These are phyloP conservation scores for Brachionus plicatilis DNA, from an alignment of 1,140 invertebrate genomes.

Conservation along the genomic window DNA sequence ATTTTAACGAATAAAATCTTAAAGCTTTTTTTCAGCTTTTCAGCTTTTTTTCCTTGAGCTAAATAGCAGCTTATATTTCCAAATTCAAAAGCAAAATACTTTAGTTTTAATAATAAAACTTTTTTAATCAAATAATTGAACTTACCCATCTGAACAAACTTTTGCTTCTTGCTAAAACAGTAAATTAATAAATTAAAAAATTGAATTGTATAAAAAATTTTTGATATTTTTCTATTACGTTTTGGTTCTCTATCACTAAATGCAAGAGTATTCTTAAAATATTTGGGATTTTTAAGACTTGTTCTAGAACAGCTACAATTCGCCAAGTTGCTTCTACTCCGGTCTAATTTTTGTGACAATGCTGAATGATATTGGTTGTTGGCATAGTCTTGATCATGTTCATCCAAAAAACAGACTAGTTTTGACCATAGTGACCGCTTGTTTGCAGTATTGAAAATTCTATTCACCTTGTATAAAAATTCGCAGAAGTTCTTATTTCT, in stretches of 20 bases:
- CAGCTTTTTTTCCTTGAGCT: no score
- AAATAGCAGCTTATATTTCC: no score
- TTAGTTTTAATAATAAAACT: no score
- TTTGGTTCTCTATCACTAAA: neutral
- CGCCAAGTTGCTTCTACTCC: neutral
- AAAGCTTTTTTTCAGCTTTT: no score
- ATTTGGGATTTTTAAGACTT: neutral
- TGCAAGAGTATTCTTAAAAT: neutral
- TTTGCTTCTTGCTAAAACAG: neutral
- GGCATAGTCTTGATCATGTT: neutral
- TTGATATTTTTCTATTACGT: neutral
- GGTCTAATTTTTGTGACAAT: neutral
- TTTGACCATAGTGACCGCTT: neutral
- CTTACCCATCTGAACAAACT: slow-evolving; percentile 4
- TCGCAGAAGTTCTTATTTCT: neutral
- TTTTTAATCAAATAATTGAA: no score
- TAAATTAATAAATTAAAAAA: neutral
- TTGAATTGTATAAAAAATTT: neutral
- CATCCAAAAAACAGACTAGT: neutral
- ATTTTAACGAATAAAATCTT: no score
- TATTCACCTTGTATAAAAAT: neutral
- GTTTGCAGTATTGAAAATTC: neutral
- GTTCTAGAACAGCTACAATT: neutral
- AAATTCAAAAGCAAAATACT: no score
- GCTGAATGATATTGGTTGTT: neutral